Evolutionary conservation across 2,797 vertebrate genomes (phyloP), one percentile per base, ranked within the genome.

Genomic region (Pipistrellus pygmaeus): DNA sequence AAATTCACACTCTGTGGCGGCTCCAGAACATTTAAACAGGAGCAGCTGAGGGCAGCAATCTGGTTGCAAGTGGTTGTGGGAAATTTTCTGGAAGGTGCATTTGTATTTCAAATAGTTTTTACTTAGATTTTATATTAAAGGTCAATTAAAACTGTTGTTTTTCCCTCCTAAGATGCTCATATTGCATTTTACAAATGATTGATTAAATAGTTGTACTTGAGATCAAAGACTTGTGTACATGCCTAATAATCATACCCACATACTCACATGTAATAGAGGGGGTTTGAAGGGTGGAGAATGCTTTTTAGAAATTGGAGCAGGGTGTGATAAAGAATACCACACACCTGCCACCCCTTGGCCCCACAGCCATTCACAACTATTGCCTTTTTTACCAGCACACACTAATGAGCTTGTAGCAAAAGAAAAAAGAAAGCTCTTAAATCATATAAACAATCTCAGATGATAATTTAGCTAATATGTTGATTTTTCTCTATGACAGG

Each of bases 41-140:
- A 96, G 69, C 32, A 72, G 15, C 27, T 38, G 13, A 93, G 87
- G 91, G 82, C 64, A 89, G 20, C 87, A 82, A n/a, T 88, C 51
- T 88, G 68, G 6, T 60, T 55, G 6, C 38, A 93, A 78, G 20
- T 23, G n/a, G 62, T 3, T 91, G 11, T 25, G 20, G 8, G 44
- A 25, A 20, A 57, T 60, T 81, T 83, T 85, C 48, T 75, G 35
- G 48, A 95, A 80, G 21, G 4, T 86, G 1, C 10, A 60, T 66
- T 91, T 92, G 15, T 35, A 78, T 35, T 72, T 72, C 23, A 81
- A 76, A 76, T 14, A 71, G 27, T 20, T 89, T 84, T 51, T 57
- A 92, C 23, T 87, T 68, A 60, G 53, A 66, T 71, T 85, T 80
- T 53, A 46, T 41, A 89, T 66, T 64, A 86, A 89, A 90, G 14